These are phyloP conservation scores for Polymixis flavicincta DNA, from an alignment of 2,888 invertebrate species.

Conservation along the genomic window DNA sequence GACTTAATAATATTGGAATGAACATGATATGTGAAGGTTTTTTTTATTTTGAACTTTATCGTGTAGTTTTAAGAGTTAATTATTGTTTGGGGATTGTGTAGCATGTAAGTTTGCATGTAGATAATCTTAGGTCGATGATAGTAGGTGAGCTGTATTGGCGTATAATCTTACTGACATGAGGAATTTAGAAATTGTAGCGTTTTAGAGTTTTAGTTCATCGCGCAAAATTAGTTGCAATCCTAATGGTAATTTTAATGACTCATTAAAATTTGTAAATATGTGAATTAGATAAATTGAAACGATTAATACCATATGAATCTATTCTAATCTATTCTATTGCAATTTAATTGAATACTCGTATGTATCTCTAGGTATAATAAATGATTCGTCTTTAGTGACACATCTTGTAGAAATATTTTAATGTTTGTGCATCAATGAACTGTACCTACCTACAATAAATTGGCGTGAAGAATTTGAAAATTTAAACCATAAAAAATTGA, in stretches of 20 bases:
- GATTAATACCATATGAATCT: background rate
- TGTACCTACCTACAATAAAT: conserved; percentile 10
- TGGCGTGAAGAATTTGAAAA: conserved; percentile 6
- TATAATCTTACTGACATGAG: conserved; percentile 43
- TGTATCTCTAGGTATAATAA: background rate
- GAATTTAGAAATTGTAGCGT: conserved; percentile 57
- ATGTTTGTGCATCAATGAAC: background rate
- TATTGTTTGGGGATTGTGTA: conserved; percentile 17
- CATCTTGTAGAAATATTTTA: background rate
- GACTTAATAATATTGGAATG: conserved; percentile 30
- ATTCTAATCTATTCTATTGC: background rate
- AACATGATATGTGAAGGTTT: background rate
- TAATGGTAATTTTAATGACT: no score
- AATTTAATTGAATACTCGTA: background rate
- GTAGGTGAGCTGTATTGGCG: conserved; percentile 35
- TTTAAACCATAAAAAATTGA: conserved; percentile 17
- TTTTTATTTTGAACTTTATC: conserved; percentile 21
- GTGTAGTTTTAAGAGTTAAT: background rate
- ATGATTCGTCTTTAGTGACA: background rate
- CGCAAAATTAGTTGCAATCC: conserved; percentile 9
- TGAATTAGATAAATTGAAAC: background rate
- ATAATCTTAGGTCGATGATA: conserved; percentile 53
- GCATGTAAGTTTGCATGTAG: conserved; percentile 19
- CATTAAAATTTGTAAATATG: conserved; percentile 23
- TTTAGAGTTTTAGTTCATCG: conserved; percentile 32